phyloP scores from a whole-genome alignment of 1,140 invertebrate species.

The Hypsibius dujardini region DNA sequence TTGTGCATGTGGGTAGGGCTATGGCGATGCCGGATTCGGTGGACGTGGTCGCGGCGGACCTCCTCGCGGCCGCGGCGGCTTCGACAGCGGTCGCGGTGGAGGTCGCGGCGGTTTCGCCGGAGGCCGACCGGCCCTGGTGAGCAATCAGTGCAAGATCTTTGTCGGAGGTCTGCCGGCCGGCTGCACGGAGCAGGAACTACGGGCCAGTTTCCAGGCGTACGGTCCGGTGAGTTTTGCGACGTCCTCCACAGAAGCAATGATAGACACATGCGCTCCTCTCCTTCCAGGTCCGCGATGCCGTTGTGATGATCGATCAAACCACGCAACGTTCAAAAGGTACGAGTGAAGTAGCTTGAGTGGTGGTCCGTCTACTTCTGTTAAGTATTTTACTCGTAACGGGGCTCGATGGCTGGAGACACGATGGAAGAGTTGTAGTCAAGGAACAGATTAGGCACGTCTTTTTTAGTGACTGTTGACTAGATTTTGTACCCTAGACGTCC shows the following conservation, averaged over 20 bases:
- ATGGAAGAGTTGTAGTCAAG: background rate
- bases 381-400: background rate
- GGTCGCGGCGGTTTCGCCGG: background rate
- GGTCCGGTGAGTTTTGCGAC: background rate
- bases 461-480: background rate
- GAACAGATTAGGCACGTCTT: background rate
- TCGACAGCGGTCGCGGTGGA: background rate
- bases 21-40: conserved; percentile 10
- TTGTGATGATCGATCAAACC: conserved; percentile 13
- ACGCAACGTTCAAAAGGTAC: conserved; percentile 12
- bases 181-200: background rate
- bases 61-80: background rate
- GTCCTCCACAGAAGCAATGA: background rate
- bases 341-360: background rate
- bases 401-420: background rate
- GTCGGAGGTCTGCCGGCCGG: conserved; percentile 1
- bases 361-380: background rate
- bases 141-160: conserved; percentile 12
- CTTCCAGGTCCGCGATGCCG: background rate
- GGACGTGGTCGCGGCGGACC: background rate
- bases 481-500: background rate
- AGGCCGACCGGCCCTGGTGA: background rate
- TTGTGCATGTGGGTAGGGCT: background rate
- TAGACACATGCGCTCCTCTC: background rate
- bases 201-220: background rate